These are phyloP conservation scores for Holothuria glaberrima DNA, from an alignment of 35 echinoderm and acorn worm genomes.

Conservation along the genomic window DNA sequence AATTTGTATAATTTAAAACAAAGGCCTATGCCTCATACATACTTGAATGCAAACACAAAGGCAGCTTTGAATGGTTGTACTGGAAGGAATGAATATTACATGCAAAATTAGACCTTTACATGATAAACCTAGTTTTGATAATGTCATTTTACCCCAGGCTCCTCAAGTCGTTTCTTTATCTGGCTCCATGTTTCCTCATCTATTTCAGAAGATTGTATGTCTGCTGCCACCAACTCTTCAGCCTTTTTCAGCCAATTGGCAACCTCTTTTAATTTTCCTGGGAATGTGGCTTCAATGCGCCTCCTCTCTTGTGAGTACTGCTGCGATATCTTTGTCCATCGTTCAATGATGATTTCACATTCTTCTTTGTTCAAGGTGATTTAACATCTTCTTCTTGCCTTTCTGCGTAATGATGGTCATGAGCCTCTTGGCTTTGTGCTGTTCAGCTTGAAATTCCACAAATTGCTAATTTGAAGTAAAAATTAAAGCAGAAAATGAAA, in stretches of 20 bases:
- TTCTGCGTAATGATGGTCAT: conserved; percentile 81
- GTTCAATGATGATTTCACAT: conserved; percentile 68
- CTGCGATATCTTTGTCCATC: conserved; percentile 74
- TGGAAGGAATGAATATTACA: no score
- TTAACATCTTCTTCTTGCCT: conserved; percentile 73
- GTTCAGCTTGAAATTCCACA: conserved; percentile 73
- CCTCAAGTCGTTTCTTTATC: conserved; percentile 69
- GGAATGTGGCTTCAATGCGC: conserved; percentile 73
- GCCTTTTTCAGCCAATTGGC: conserved; percentile 83
- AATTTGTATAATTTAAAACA: no score
- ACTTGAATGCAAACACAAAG: no score
- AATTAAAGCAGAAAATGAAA: no score
- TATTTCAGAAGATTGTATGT: conserved; percentile 68
- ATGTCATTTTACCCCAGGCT: conserved; percentile 77
- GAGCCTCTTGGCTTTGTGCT: conserved; percentile 65
- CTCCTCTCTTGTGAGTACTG: conserved; percentile 76
- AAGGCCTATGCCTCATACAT: no score
- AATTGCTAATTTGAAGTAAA: conserved; percentile 59
- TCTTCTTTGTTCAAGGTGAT: conserved; percentile 81
- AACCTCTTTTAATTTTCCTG: conserved; percentile 63
- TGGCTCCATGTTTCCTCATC: conserved; percentile 86
- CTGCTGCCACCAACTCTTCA: conserved; percentile 72
- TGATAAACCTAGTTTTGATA: background rate
- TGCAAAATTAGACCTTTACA: no score
- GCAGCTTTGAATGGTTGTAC: no score